A percentile compares a stretch with the other conserved stretches of the same genome.
These are phyloP conservation scores for Hippocampus mohnikei DNA, from an alignment of 2,113 vertebrate genomes.

Conservation along the genomic window DNA sequence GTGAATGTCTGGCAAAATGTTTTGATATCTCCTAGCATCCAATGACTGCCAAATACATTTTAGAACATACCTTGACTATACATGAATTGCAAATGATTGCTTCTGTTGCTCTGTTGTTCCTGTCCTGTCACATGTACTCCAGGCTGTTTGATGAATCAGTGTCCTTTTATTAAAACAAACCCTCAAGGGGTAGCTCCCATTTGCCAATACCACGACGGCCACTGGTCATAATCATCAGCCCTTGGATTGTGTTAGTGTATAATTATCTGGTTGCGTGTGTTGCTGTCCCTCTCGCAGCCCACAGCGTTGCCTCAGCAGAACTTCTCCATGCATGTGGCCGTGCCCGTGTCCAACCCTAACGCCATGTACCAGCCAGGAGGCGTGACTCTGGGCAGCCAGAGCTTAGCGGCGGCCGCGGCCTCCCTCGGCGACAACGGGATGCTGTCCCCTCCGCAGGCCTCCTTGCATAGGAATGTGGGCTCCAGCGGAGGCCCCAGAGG, in stretches of 20 bases:
- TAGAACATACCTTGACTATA: not conserved
- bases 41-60: not conserved
- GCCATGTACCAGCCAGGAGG: slow-evolving; percentile 90
- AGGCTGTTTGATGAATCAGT: slow-evolving; percentile 16
- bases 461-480: slow-evolving; percentile 86
- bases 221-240: slow-evolving; percentile 34
- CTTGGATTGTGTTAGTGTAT: slow-evolving; percentile 44
- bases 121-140: slow-evolving; percentile 6
- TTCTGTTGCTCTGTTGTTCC: slow-evolving; percentile 2
- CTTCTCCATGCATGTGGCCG: slow-evolving; percentile 98
- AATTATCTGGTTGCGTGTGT: slow-evolving; percentile 50
- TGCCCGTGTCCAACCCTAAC: slow-evolving; percentile 91
- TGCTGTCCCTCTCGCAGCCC: slow-evolving; percentile 74
- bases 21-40: not conserved
- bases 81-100: not conserved
- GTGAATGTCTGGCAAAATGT: not conserved
- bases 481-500: slow-evolving; percentile 87
- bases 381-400: slow-evolving; percentile 79
- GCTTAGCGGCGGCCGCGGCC: slow-evolving; percentile 81
- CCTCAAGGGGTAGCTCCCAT: slow-evolving; percentile 14
- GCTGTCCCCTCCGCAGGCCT: slow-evolving; percentile 86
- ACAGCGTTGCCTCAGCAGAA: slow-evolving; percentile 89
- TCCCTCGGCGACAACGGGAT: slow-evolving; percentile 86
- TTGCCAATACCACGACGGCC: slow-evolving; percentile 48
- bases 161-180: slow-evolving; percentile 16